Evolutionary conservation across 2,797 vertebrate genomes (phyloP).

Genomic region (Takifugu rubripes): DNA sequence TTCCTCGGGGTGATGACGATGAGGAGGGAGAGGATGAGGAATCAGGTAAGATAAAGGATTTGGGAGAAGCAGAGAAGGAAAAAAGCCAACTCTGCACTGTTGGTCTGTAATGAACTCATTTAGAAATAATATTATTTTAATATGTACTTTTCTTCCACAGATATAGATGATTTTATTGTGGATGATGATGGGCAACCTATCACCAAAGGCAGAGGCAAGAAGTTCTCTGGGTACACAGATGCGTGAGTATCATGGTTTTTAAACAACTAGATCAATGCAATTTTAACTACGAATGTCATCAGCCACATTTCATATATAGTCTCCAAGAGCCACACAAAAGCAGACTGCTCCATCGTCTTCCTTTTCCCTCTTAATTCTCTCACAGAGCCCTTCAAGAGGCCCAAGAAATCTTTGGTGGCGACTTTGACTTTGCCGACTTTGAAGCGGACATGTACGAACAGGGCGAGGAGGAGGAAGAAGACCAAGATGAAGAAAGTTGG

Average conservation of each 20-base stretch:
- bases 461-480: constrained; percentile 94
- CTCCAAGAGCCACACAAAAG: neutral
- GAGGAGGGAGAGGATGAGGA: constrained; percentile 95
- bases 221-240: constrained; percentile 95
- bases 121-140: neutral
- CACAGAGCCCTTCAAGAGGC: constrained; percentile 94
- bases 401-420: constrained; percentile 97
- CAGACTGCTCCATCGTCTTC: neutral
- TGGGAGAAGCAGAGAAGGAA: neutral
- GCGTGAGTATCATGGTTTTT: constrained; percentile 80
- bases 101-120: neutral
- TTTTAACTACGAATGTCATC: too few species aligned
- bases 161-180: constrained; percentile 98
- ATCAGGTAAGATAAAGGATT: constrained; percentile 77
- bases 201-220: constrained; percentile 95
- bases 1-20: constrained; percentile 82
- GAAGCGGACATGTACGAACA: constrained; percentile 90
- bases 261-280: neutral
- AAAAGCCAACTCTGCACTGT: neutral
- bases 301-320: neutral
- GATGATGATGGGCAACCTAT: constrained; percentile 98
- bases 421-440: constrained; percentile 97
- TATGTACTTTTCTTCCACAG: constrained; percentile 58
- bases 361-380: neutral
- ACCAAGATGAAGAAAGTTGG: constrained; percentile 89